Base-by-base conservation (phyloP, 2,888 invertebrate species). In the Metacarcinus magister region DNA sequence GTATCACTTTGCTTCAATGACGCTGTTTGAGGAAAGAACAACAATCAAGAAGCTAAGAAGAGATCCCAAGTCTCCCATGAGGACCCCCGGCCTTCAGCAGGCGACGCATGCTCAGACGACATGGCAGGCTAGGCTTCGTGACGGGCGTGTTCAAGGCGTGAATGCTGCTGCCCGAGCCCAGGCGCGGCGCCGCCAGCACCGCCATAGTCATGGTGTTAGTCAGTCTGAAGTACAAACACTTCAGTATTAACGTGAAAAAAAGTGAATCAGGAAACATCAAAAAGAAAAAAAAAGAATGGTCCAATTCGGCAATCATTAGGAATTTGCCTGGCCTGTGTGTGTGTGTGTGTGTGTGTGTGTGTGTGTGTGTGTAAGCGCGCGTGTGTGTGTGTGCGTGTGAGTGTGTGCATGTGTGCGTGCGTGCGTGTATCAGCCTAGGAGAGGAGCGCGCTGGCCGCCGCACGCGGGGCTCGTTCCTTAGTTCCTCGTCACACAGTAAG, bases 171-270 rank as follows among this genome's bases (percentile, higher is more conserved):
- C 93, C 48, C 39, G 19, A 10, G 46, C 46, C 60, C 39, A 54
- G 93, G 28, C 93, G 23, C 67, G 67, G 67, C 43, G 43, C 93
- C n/a, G 39, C 43, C 93, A 67, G n/a, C 46, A 75, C 39, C 43
- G 93, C 48, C 46, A 90, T 60, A 93, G 90, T 93, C 93, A 95
- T 89, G 54, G 82, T 82, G 8, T 54, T 94, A 94, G 96, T 96
- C 94, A 95, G 46, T 93, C 91, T 93, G 92, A 96, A 90, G 96
- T 96, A 95, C 96, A 96, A 94, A 96, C 89, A 82, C 89, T 96
- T 92, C 96, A 96, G 96, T 96, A 96, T 96, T 96, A 96, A 90
- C 46, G 54, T 54, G 82, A 32, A 82, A 82, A 82, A 82, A 75
- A 82, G 32, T 32, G 10, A 32, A 32, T 8, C 54, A 32, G 28